Base-by-base conservation (phyloP, 2,797 vertebrate genomes). In the Diglossa cyanea region DNA sequence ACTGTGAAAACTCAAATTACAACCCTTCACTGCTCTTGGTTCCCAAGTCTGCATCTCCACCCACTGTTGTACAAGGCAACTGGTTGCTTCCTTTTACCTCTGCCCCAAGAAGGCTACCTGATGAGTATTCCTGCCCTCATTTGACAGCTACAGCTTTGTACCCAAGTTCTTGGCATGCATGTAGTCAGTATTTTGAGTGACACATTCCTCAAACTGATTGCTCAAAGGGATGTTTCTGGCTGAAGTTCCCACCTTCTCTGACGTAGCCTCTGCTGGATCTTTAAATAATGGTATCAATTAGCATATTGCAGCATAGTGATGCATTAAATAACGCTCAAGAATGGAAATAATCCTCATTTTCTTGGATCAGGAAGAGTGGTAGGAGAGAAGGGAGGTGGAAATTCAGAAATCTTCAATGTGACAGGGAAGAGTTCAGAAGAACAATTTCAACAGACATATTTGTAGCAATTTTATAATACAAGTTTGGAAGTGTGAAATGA, bases 241-340 rank as follows among this genome's bases (percentile, higher is more conserved):
- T 66, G 40, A 80, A 31, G 68, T 47, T 48, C 39, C 72, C 3
- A 31, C 55, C 84, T 95, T 86, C 73, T 57, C 30, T 68, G 47
- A 68, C 67, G 63, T 33, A 48, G 70, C 60, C 48, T 73, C 66
- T 58, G 8, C 28, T 66, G 70, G 61, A 14, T 70, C 51, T 58
- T 58, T 50, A 66, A 80, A 50, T n/a, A 26, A n/a, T 75, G 45
- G 55, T 35, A 13, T 37, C 48, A 71, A 89, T 86, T 93, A 91
- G 58, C 73, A 74, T 93, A 94, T 95, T 96, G 94, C 92, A 84
- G 61, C 77, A 71, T 3, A 63, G 74, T 5, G 28, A n/a, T 67
- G 53, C 60, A 44, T 95, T 81, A 93, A 84, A 86, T 84, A 63
- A 51, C 44, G n/a, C 21, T 77, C 21, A 40, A 51, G 74, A 80